Evolutionary conservation across 2,797 vertebrate genomes (phyloP).

Genomic region (Rallus crepitans): DNA sequence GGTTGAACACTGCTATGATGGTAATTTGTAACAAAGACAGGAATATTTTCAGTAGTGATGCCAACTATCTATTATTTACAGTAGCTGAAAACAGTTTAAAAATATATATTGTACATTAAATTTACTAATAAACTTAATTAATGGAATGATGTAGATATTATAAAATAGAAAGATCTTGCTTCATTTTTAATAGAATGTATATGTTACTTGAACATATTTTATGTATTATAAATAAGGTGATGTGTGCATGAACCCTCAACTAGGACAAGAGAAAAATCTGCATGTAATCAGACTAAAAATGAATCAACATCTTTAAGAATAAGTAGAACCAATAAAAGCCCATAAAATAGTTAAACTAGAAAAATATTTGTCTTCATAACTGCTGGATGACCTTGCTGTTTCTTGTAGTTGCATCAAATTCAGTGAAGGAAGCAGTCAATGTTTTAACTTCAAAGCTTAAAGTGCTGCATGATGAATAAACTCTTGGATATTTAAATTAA

Average conservation of each 20-base stretch:
- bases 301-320: not conserved
- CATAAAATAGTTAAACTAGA: not conserved
- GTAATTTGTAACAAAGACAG: not conserved
- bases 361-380: constrained; percentile 2
- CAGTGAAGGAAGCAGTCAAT: not conserved
- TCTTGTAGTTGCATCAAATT: not conserved
- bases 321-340: not conserved
- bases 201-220: not conserved
- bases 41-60: not conserved
- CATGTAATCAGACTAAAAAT: not conserved
- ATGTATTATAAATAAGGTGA: not conserved
- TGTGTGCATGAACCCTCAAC: not conserved
- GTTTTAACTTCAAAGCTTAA: not conserved
- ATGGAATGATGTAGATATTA: not conserved
- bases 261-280: not conserved
- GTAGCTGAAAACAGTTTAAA: not conserved
- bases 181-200: not conserved
- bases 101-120: not conserved
- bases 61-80: not conserved
- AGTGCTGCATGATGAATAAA: not conserved
- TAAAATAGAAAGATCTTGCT: not conserved
- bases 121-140: not conserved
- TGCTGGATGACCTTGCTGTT: not conserved
- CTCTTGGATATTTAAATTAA: not conserved
- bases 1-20: not conserved